Evolutionary conservation across 2,797 vertebrate species (phyloP).

Genomic region (Rousettus madagascariensis): DNA sequence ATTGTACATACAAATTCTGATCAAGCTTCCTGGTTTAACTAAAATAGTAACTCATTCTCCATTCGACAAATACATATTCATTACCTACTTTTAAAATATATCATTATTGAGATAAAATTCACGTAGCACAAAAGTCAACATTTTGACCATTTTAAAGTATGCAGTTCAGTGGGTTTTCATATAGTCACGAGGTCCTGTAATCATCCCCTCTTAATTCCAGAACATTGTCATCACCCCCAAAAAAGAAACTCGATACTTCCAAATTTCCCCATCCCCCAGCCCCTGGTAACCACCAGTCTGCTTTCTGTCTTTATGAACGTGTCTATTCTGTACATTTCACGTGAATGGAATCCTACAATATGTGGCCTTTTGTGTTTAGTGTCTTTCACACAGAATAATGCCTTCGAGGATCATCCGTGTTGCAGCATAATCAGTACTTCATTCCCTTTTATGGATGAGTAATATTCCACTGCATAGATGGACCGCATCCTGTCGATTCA

Average conservation of each 20-base stretch:
- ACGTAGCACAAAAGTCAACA: not conserved
- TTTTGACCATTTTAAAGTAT: not conserved
- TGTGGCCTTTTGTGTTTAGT: not conserved
- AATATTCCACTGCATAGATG: not conserved
- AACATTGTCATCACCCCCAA: not conserved
- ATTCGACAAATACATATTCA: not conserved
- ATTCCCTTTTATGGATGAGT: not conserved
- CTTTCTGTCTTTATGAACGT: not conserved
- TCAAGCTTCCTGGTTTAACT: not conserved
- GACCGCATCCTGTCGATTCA: fast-evolving
- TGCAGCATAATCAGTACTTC: fast-evolving
- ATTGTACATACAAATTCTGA: not conserved
- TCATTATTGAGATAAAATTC: not conserved
- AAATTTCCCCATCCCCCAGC: not conserved
- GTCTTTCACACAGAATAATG: not conserved
- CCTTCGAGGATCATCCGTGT: not conserved
- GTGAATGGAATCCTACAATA: not conserved
- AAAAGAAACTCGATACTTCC: not conserved
- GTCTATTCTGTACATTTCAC: not conserved
- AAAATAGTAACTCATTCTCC: not conserved
- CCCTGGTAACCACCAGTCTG: fast-evolving
- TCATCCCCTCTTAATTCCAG: not conserved
- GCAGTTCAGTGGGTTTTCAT: not conserved
- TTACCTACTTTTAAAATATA: not conserved
- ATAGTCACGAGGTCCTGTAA: not conserved